These are phyloP conservation scores for Macroglossus sobrinus DNA, from an alignment of 2,113 vertebrate species.

Conservation along the genomic window DNA sequence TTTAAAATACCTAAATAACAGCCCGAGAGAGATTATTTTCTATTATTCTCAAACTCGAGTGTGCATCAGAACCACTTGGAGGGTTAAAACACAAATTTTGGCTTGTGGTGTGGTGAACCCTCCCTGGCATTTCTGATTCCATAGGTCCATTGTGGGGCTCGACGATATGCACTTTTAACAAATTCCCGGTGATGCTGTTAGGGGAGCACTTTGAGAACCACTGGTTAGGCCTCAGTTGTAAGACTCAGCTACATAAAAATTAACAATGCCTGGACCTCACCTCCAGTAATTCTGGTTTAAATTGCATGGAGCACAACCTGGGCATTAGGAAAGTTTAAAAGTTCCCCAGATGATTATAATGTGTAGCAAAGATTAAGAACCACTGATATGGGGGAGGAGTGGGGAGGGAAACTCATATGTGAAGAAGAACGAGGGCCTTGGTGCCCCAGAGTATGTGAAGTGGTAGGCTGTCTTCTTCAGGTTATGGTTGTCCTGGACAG, in stretches of 20 bases:
- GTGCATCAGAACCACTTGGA: neutral
- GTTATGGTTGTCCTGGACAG: fast-evolving
- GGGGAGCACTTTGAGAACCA: neutral
- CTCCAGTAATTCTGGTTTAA: neutral
- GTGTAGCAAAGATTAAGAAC: neutral
- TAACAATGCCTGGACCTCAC: neutral
- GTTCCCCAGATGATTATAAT: neutral
- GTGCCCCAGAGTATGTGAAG: neutral
- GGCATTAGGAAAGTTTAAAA: neutral
- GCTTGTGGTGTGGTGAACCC: neutral
- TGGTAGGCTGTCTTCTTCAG: neutral
- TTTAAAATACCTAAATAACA: neutral
- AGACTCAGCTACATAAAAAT: neutral
- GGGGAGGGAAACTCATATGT: neutral
- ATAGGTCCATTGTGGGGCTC: neutral
- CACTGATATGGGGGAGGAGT: neutral
- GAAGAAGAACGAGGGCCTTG: neutral
- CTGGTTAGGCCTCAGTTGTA: neutral
- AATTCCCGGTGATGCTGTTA: neutral
- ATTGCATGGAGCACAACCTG: neutral
- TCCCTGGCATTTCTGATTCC: neutral
- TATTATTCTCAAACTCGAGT: neutral
- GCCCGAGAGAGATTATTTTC: neutral
- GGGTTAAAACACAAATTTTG: neutral
- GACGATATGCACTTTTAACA: neutral